phyloP scores from a whole-genome alignment of 2,888 invertebrate genomes.

The Criorhina ranunculi region DNA sequence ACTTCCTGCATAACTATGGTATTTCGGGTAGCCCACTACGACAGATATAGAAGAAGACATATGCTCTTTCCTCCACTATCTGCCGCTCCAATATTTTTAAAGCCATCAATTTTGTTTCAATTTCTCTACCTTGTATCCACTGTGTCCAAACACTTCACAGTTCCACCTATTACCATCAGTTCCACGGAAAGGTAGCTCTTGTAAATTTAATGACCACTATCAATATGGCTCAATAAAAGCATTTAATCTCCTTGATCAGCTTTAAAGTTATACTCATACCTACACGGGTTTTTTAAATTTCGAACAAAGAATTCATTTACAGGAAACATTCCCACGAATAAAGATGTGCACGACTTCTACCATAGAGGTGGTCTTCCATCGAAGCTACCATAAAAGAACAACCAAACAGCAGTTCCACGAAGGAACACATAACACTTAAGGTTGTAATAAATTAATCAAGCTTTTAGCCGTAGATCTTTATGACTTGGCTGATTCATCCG shows the following conservation, averaged over 20 bases:
- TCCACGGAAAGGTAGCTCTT: conserved; percentile 11
- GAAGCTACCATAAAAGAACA: conserved; percentile 7
- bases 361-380: conserved; percentile 33
- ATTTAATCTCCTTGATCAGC: conserved; percentile 27
- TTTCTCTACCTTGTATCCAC: no score
- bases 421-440: conserved; percentile 23
- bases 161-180: conserved; percentile 16
- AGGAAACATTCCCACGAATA: conserved; percentile 26
- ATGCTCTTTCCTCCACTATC: no score
- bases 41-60: background rate
- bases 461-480: conserved; percentile 33
- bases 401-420: conserved; percentile 17
- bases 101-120: no score
- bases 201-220: conserved; percentile 24
- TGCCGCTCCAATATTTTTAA: no score
- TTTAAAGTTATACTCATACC: conserved; percentile 23
- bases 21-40: no score
- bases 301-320: conserved; percentile 1
- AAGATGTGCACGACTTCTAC: background rate
- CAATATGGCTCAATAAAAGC: conserved; percentile 33
- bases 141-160: background rate
- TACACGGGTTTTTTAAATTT: background rate
- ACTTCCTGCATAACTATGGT: no score
- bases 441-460: conserved; percentile 50
- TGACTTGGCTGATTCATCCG: conserved; percentile 32